Conservation (phyloP, 2,797 vertebrate species). For the Rhinoraja longicauda region DNA sequence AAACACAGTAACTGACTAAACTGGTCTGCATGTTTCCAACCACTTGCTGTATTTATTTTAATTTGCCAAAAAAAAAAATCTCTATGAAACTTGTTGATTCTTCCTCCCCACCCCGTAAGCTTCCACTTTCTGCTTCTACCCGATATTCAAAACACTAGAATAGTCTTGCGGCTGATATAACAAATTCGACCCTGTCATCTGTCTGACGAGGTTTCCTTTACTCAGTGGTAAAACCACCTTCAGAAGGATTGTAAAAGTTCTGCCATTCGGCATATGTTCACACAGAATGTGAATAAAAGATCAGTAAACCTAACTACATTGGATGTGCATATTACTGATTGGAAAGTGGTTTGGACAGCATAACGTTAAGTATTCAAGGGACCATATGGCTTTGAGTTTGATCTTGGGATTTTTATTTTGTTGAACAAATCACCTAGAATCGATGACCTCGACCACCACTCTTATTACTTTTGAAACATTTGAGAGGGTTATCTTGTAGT, state of each 20-base stretch:
- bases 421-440: constrained; percentile 52
- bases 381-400: constrained; percentile 26
- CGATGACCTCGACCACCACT: constrained; percentile 55
- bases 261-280: constrained; percentile 21
- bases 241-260: constrained; percentile 17
- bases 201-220: neutral
- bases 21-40: constrained; percentile 54
- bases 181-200: neutral
- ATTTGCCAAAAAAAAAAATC: constrained; percentile 34
- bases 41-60: constrained; percentile 68
- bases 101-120: neutral
- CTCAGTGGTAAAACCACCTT: constrained; percentile 35
- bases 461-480: constrained; percentile 49
- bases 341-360: constrained; percentile 17
- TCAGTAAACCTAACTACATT: constrained; percentile 29
- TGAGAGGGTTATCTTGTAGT: constrained; percentile 46
- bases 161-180: constrained; percentile 13
- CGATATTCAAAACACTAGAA: constrained; percentile 25
- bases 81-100: constrained; percentile 7
- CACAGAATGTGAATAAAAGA: constrained; percentile 24
- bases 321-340: constrained; percentile 38
- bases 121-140: too few species aligned
- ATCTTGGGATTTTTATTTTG: constrained; percentile 28
- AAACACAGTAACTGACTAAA: constrained; percentile 48
- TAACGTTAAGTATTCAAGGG: constrained; percentile 36